A percentile compares a stretch with the other conserved stretches of the same genome.
phyloP scores from a whole-genome alignment of 2,888 invertebrate species.

The Andrena hattorfiana region DNA sequence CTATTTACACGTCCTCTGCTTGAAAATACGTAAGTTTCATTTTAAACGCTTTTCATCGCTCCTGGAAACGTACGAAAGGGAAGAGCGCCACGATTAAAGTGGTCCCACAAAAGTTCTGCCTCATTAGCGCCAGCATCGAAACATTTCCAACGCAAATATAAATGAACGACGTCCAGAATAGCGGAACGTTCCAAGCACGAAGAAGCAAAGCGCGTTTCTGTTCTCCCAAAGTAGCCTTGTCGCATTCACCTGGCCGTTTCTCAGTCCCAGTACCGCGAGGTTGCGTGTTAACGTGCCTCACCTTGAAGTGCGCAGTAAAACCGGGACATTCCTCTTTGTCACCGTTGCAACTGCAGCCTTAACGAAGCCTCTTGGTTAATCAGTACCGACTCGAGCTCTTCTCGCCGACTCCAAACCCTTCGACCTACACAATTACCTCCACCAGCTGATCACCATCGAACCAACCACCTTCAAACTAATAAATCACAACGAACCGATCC shows the following conservation, averaged over 20 bases:
- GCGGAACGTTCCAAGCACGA: not conserved
- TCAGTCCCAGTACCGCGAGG: slow-evolving; percentile 42
- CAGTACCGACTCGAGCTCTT: slow-evolving; percentile 8
- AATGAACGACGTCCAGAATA: slow-evolving; percentile 17
- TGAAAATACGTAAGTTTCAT: too few relatives aligned
- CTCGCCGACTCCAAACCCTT: not conserved
- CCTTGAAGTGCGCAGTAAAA: slow-evolving; percentile 65
- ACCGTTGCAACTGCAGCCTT: slow-evolving; percentile 40
- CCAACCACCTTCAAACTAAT: too few relatives aligned
- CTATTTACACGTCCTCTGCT: too few relatives aligned
- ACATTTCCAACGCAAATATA: slow-evolving; percentile 18
- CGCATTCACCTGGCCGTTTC: slow-evolving; percentile 43
- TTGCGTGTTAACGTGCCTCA: slow-evolving; percentile 65
- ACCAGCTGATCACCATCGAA: not conserved
- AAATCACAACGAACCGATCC: too few relatives aligned
- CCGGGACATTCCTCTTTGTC: slow-evolving; percentile 66
- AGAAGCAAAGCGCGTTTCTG: slow-evolving; percentile 36
- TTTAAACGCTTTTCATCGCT: not conserved
- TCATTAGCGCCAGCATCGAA: slow-evolving; percentile 7
- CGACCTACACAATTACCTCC: slow-evolving; percentile 1
- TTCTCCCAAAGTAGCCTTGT: slow-evolving; percentile 36
- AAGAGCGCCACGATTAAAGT: too few relatives aligned
- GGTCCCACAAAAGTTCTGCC: not conserved
- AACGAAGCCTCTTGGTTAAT: slow-evolving; percentile 58
- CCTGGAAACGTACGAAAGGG: not conserved